A percentile compares a stretch with the other conserved stretches of the same genome.
These are phyloP conservation scores for Oscheius sp. DNA, from an alignment of 2,888 invertebrate species.

Conservation along the genomic window DNA sequence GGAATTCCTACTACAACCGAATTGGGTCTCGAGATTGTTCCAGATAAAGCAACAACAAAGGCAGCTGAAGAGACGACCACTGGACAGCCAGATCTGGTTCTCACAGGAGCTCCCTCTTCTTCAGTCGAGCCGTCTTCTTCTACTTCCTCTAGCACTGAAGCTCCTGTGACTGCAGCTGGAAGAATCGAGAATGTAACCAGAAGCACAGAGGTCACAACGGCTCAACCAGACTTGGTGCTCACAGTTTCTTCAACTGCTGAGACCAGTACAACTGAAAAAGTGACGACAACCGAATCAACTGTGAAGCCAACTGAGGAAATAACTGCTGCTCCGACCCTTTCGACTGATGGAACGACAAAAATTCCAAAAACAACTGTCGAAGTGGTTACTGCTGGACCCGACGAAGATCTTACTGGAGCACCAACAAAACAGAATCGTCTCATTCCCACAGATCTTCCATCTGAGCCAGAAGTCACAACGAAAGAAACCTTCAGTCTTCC, in stretches of 20 bases:
- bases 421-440: constrained; percentile 9
- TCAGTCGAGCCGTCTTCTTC: neutral
- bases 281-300: neutral
- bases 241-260: neutral
- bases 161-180: neutral
- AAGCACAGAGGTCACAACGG: neutral
- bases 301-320: neutral
- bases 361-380: constrained; percentile 1
- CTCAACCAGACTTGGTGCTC: constrained; percentile 7
- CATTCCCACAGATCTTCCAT: constrained; percentile 1
- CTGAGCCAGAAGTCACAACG: constrained; percentile 21
- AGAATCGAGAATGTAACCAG: neutral
- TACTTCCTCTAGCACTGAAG: neutral
- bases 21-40: constrained; percentile 25
- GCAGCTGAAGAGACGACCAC: neutral
- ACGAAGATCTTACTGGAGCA: neutral
- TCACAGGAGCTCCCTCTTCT: neutral
- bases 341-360: constrained; percentile 7
- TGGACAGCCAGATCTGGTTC: constrained; percentile 1
- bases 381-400: neutral
- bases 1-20: constrained; percentile 3
- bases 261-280: neutral
- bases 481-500: constrained; percentile 54
- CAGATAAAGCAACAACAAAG: constrained; percentile 1
- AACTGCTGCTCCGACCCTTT: neutral